Base-by-base conservation (phyloP, 2,113 vertebrate genomes). In the Atherinomorus stipes region DNA sequence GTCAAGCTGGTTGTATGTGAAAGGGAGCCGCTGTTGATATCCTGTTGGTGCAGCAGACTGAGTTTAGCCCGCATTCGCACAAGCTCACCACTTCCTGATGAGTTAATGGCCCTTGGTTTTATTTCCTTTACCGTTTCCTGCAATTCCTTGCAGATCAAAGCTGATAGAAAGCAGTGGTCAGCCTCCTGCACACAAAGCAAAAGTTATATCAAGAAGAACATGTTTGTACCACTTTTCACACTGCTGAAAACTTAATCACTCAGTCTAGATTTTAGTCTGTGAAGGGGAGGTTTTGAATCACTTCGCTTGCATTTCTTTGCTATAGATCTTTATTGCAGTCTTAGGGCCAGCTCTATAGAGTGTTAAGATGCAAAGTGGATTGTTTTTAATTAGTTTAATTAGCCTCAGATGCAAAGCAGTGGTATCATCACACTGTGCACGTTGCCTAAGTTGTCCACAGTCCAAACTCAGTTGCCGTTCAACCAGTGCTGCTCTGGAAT, bases 121-220 rank as follows among this genome's bases (percentile, higher is more conserved):
- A 84, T 88, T 87, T 90, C 74, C 86, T 84, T 85, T 66, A 80
- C 72, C 71, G 65, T 88, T 91, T 91, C 82, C 92, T 90, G 88
- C 69, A 78, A 59, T 82, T 73, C 73, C 85, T 59, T 38, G 31
- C 31, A 83, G 87, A 91, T 93, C 88, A 82, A 90, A 89, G 81
- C 56, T 31, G 73, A 82, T 68, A 60, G 54, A 54, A 56, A 52
- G 26, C 74, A 16, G 73, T 3, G 6, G 60, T 59, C 42, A 18
- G 58, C 47, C 25, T 53, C 47, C 74, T 50, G 26, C 56, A 78
- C 71, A 47, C 60, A 61, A 45, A 69, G 25, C 42, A 62, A 18
- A 21, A 26, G 34, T 25, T 31, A 23, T 50, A 69, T 68, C 26
- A 19, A 31, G 67, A 31, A 25, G 63, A 51, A 70, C 18, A 12